These are phyloP conservation scores for Hephaestus fuliginosus DNA, from an alignment of 2,797 vertebrate species.

Conservation along the genomic window DNA sequence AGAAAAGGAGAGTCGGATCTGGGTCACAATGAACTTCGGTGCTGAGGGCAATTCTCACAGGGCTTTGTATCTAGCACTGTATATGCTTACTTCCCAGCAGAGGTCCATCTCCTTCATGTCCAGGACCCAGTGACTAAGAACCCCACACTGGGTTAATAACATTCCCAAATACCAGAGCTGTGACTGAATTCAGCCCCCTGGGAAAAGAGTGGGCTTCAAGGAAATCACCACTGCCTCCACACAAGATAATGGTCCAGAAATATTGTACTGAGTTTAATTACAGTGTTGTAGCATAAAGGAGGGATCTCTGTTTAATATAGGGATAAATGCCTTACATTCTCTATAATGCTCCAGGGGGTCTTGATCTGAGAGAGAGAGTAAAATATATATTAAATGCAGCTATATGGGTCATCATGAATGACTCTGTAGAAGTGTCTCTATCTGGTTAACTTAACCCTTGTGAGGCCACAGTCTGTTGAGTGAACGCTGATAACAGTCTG, in stretches of 20 bases:
- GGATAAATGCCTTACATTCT: slow-evolving; percentile 34
- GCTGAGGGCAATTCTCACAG: slow-evolving; percentile 69
- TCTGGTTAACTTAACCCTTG: slow-evolving; percentile 37
- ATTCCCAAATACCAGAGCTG: slow-evolving; percentile 77
- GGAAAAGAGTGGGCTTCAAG: slow-evolving; percentile 71
- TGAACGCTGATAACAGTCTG: neutral
- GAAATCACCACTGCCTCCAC: slow-evolving; percentile 51
- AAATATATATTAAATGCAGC: slow-evolving; percentile 38
- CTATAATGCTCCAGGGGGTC: slow-evolving; percentile 31
- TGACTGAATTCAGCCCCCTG: slow-evolving; percentile 70
- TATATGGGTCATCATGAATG: slow-evolving; percentile 37
- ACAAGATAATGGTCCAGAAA: slow-evolving; percentile 52
- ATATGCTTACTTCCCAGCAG: slow-evolving; percentile 64
- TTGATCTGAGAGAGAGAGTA: slow-evolving; percentile 17
- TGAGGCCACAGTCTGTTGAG: neutral
- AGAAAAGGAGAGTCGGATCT: slow-evolving; percentile 39
- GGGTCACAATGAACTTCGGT: slow-evolving; percentile 48
- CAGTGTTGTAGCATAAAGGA: slow-evolving; percentile 30
- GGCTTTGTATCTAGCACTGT: slow-evolving; percentile 68
- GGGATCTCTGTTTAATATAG: slow-evolving; percentile 38
- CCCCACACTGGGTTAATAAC: slow-evolving; percentile 63
- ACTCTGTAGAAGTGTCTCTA: slow-evolving; percentile 23
- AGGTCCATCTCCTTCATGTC: slow-evolving; percentile 65
- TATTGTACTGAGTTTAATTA: slow-evolving; percentile 49
- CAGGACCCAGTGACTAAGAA: slow-evolving; percentile 76